These are phyloP conservation scores for Spinus pinus DNA, from an alignment of 2,797 vertebrate genomes.

Conservation along the genomic window DNA sequence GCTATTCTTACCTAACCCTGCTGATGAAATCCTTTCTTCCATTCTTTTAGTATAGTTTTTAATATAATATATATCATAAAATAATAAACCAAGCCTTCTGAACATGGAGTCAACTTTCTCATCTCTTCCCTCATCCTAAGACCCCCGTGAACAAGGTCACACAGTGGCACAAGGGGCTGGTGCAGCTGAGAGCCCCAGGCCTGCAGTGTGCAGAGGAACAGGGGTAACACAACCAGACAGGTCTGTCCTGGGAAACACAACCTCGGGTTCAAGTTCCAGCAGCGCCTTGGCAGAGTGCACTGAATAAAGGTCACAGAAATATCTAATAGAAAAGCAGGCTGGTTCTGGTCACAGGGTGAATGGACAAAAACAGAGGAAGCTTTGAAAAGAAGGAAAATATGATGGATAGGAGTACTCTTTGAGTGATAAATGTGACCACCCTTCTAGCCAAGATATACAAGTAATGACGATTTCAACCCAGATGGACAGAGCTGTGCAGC, in stretches of 20 bases:
- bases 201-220: neutral
- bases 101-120: too few relatives aligned
- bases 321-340: neutral
- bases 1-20: too few relatives aligned
- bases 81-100: too few relatives aligned
- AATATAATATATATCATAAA: too few relatives aligned
- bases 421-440: neutral
- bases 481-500: neutral
- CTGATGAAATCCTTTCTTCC: too few relatives aligned
- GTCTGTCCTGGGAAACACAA: neutral
- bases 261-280: neutral
- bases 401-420: neutral
- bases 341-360: neutral
- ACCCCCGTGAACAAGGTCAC: too few relatives aligned
- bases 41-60: too few relatives aligned
- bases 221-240: neutral
- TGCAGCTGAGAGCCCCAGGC: neutral
- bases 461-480: accelerated
- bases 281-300: neutral
- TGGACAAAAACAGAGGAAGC: neutral
- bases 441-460: neutral
- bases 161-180: neutral
- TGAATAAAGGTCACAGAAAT: neutral
- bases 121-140: too few relatives aligned
- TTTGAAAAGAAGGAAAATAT: neutral